Conservation (phyloP, 2,888 invertebrate genomes). For the Nymphalis c-album region DNA sequence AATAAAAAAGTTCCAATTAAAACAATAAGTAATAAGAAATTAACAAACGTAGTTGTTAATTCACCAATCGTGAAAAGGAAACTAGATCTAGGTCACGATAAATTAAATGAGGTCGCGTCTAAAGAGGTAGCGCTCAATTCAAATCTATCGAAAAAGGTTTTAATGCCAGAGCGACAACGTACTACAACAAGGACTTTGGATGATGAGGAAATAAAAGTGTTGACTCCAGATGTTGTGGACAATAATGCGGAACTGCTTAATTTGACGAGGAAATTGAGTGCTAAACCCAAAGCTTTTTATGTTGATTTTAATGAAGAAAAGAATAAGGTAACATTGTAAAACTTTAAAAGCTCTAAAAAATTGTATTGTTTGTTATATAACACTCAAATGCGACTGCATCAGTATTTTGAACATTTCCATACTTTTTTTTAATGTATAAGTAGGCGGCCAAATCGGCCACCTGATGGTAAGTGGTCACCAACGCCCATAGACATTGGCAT, state of each 20-base stretch:
- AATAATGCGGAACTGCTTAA: constrained; percentile 69
- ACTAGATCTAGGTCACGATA: constrained; percentile 39
- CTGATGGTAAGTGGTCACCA: too few relatives aligned
- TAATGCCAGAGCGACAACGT: constrained; percentile 50
- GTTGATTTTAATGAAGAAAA: constrained; percentile 58
- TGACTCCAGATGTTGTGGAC: constrained; percentile 58
- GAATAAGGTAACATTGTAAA: constrained; percentile 39
- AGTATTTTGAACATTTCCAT: too few relatives aligned
- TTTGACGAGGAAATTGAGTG: constrained; percentile 54
- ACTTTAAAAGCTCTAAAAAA: too few relatives aligned
- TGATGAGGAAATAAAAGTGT: constrained; percentile 69
- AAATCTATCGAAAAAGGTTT: constrained; percentile 17
- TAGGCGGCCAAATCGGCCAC: too few relatives aligned
- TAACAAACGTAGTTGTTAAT: constrained; percentile 62
- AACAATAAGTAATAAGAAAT: constrained; percentile 41
- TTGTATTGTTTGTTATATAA: too few relatives aligned
- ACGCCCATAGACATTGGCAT: too few relatives aligned
- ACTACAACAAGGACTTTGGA: constrained; percentile 70
- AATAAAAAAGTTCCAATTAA: constrained; percentile 40
- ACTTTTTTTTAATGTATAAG: too few relatives aligned
- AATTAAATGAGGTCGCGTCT: constrained; percentile 23
- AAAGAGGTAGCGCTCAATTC: constrained; percentile 33
- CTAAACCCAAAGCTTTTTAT: constrained; percentile 70
- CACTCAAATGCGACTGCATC: too few relatives aligned
- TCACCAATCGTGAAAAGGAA: constrained; percentile 61